Percentiles rank a stretch among this genome's conserved stretches.
phyloP scores from a whole-genome alignment of 2,888 invertebrate species.

The Eumerus sabulonum region DNA sequence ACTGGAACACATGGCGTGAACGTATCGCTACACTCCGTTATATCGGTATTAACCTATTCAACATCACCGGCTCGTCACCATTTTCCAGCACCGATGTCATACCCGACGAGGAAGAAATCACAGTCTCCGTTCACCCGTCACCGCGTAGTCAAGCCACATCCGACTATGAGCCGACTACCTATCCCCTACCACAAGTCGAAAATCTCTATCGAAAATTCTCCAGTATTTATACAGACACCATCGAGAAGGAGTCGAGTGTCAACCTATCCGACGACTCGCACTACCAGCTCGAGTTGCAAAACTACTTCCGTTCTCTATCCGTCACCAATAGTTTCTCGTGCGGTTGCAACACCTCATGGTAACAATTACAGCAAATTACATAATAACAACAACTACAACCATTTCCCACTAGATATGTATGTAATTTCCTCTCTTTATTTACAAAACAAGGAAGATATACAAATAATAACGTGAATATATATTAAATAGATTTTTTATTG shows the following conservation, averaged over 20 bases:
- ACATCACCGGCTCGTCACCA: conserved; percentile 74
- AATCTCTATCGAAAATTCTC: conserved; percentile 3
- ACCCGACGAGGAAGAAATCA: conserved; percentile 71
- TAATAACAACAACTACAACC: neutral
- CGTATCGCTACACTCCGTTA: conserved; percentile 72
- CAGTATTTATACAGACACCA: conserved; percentile 14
- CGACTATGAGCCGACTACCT: neutral
- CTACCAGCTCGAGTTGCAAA: conserved; percentile 45
- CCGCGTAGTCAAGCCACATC: conserved; percentile 10
- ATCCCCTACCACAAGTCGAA: neutral
- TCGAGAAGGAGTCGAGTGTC: conserved; percentile 31
- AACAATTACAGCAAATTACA: conserved; percentile 5
- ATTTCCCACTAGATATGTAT: conserved; percentile 28
- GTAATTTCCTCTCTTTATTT: conserved; percentile 61
- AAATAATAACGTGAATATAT: conserved; percentile 51
- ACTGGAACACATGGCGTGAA: conserved; percentile 78
- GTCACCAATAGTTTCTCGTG: conserved; percentile 37
- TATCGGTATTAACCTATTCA: conserved; percentile 68
- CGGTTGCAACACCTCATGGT: conserved; percentile 52
- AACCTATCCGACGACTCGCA: conserved; percentile 6
- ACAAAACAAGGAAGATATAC: conserved; percentile 58
- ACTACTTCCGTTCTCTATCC: conserved; percentile 32
- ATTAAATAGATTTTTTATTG: conserved; percentile 36
- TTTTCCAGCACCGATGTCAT: conserved; percentile 76
- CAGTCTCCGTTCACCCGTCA: conserved; percentile 25